A percentile compares a stretch with the other conserved stretches of the same genome.
phyloP scores from a whole-genome alignment of 2,888 invertebrate genomes.

The Bombylius discolor region DNA sequence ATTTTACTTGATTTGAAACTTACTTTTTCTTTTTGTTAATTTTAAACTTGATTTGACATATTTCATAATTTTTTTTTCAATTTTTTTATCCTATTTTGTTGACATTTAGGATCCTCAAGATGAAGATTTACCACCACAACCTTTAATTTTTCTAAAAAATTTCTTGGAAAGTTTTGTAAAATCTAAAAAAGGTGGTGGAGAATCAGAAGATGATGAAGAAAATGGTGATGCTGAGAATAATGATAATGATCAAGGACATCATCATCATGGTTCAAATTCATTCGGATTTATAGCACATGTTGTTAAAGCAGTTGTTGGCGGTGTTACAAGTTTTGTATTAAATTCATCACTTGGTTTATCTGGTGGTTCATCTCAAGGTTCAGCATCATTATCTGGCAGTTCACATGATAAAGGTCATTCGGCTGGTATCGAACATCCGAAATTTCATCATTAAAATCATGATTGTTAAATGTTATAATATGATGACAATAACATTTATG shows the following conservation, averaged over 20 bases:
- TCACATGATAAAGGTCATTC: slow-evolving; percentile 4
- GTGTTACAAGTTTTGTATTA: slow-evolving; percentile 26
- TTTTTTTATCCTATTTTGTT: slow-evolving; percentile 7
- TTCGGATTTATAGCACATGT: slow-evolving; percentile 31
- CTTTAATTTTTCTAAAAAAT: slow-evolving; percentile 27
- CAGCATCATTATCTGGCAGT: slow-evolving; percentile 21
- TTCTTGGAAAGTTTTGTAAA: slow-evolving; percentile 26
- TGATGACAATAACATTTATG: no score
- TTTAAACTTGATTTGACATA: not conserved
- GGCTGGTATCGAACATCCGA: not conserved
- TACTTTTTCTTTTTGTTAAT: not conserved
- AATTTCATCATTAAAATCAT: no score
- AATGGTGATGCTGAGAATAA: not conserved
- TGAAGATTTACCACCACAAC: slow-evolving; percentile 29
- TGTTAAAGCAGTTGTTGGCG: slow-evolving; percentile 29
- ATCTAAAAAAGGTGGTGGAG: slow-evolving; percentile 22
- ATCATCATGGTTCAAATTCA: slow-evolving; percentile 24
- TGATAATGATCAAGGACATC: not conserved
- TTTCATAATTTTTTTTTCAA: no score
- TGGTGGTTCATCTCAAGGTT: slow-evolving; percentile 30
- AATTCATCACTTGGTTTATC: slow-evolving; percentile 32
- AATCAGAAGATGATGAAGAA: not conserved
- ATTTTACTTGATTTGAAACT: no score
- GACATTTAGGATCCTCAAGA: slow-evolving; percentile 31
- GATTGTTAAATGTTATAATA: no score